Percentiles rank a stretch among this genome's conserved stretches.
Conservation (phyloP, 2,113 vertebrate species). For the Oncorhynchus clarkii region DNA sequence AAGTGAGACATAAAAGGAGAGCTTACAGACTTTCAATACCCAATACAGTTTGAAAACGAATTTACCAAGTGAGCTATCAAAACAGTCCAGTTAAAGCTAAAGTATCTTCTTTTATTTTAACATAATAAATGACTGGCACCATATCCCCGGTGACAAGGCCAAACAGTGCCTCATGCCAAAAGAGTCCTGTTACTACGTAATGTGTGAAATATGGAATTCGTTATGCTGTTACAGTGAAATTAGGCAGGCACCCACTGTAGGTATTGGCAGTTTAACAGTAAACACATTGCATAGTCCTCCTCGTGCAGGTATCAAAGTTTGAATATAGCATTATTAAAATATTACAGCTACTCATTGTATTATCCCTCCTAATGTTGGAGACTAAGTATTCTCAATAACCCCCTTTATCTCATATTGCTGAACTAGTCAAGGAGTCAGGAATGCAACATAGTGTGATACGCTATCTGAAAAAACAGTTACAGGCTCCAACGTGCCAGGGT, state of each 20-base stretch:
- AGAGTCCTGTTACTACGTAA: neutral
- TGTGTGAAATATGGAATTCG: neutral
- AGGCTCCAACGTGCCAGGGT: neutral
- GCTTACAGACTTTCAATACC: neutral
- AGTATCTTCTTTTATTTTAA: no score
- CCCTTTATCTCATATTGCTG: constrained; percentile 7
- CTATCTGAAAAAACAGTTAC: neutral
- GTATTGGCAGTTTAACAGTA: neutral
- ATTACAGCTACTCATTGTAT: neutral
- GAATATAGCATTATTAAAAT: neutral
- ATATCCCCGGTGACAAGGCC: no score
- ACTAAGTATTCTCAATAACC: neutral
- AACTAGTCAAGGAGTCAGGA: neutral
- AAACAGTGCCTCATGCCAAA: neutral
- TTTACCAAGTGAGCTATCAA: no score
- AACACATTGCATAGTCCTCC: neutral
- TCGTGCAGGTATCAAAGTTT: neutral
- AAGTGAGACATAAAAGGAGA: neutral
- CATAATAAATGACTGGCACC: no score
- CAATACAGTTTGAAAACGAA: no score
- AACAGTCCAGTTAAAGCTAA: no score
- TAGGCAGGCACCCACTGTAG: no score
- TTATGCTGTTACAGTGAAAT: no score
- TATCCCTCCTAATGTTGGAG: neutral
- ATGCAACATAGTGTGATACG: neutral